Evolutionary conservation across 2,113 vertebrate genomes (phyloP).

Genomic region (Tympanuchus pallidicinctus): DNA sequence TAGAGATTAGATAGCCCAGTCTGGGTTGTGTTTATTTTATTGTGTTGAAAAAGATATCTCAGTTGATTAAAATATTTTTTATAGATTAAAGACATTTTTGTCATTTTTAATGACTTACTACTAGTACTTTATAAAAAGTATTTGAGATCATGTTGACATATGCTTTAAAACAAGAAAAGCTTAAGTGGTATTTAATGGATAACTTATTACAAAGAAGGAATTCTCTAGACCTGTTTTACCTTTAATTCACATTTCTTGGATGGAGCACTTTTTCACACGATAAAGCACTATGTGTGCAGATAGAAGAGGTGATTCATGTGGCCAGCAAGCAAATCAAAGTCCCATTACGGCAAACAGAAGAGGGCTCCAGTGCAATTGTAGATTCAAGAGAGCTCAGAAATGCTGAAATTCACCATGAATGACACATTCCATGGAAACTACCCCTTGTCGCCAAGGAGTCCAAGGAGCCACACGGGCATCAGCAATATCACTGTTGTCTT

Average conservation of each 20-base stretch:
- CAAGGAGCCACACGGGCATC: not conserved
- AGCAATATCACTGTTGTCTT: not conserved
- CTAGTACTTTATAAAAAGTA: conserved; percentile 78
- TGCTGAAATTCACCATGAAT: not conserved
- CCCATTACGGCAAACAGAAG: not conserved
- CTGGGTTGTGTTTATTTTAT: conserved; percentile 60
- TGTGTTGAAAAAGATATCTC: conserved; percentile 61
- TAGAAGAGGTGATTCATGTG: not conserved
- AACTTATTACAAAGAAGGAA: conserved; percentile 77
- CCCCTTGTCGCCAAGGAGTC: not conserved
- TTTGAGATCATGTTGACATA: conserved; percentile 76
- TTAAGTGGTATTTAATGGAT: conserved; percentile 76
- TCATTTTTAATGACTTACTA: conserved; percentile 86
- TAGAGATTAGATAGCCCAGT: conserved; percentile 50
- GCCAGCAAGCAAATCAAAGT: conserved; percentile 27
- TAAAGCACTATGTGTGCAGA: not conserved
- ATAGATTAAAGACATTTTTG: conserved; percentile 85
- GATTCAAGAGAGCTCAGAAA: not conserved
- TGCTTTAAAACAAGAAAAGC: conserved; percentile 66
- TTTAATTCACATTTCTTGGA: conserved; percentile 27
- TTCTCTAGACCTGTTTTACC: conserved; percentile 47
- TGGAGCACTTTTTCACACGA: conserved; percentile 19
- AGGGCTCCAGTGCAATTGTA: not conserved
- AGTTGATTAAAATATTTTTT: conserved; percentile 71
- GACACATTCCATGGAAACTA: not conserved